phyloP scores from a whole-genome alignment of 30 jellyfish, hydroid and myxozoan genomes.

The Hydractinia symbiolongicarpus region DNA sequence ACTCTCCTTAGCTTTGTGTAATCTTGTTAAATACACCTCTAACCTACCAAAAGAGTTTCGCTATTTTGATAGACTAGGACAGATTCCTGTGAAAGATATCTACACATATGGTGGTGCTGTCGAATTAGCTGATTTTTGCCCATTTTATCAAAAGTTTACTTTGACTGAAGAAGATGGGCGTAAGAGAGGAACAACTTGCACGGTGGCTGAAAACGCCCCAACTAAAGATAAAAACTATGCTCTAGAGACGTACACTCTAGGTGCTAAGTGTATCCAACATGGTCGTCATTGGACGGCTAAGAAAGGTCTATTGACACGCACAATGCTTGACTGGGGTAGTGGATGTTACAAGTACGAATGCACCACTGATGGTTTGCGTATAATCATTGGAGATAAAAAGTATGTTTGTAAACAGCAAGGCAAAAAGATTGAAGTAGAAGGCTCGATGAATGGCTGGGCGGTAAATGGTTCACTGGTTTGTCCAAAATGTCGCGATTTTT shows the following conservation, averaged over 20 bases:
- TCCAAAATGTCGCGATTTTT: slow-evolving; percentile 75
- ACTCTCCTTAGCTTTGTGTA: slow-evolving; percentile 75
- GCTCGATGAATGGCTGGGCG: slow-evolving; percentile 71
- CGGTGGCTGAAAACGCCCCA: slow-evolving; percentile 67
- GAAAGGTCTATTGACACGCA: slow-evolving; percentile 75
- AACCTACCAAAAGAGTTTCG: slow-evolving; percentile 65
- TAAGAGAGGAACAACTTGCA: slow-evolving; percentile 87
- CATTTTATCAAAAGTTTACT: slow-evolving; percentile 82
- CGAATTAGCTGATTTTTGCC: slow-evolving; percentile 88
- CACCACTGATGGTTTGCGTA: slow-evolving; percentile 46
- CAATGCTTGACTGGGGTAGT: slow-evolving; percentile 95
- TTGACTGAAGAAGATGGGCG: slow-evolving; percentile 87
- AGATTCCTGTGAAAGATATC: slow-evolving; percentile 69
- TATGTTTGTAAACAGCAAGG: slow-evolving; percentile 43
- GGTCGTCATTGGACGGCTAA: slow-evolving; percentile 96
- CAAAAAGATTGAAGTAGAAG: slow-evolving; percentile 47
- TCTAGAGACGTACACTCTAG: slow-evolving; percentile 47
- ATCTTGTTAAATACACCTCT: slow-evolving; percentile 68
- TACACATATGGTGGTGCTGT: slow-evolving; percentile 91
- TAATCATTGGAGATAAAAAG: slow-evolving; percentile 40
- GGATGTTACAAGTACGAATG: slow-evolving; percentile 76
- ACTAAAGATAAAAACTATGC: slow-evolving; percentile 67
- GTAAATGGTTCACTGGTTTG: slow-evolving; percentile 84
- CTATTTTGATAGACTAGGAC: slow-evolving; percentile 81
- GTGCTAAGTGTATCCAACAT: slow-evolving; percentile 75